phyloP scores from a whole-genome alignment of 1,140 invertebrate genomes.

The Ridgeia piscesae region DNA sequence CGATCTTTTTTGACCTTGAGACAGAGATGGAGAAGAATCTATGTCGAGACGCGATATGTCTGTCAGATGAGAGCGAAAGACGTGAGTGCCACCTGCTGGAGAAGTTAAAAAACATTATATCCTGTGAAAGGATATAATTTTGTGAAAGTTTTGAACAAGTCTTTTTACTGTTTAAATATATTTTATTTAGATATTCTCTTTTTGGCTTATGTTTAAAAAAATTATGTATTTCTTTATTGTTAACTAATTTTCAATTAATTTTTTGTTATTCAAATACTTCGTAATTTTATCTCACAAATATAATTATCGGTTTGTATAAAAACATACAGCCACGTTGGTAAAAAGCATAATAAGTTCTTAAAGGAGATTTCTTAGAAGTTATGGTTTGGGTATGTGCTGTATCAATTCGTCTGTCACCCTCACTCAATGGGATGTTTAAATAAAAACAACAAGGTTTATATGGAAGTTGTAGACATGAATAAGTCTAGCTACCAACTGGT shows the following conservation, averaged over 20 bases:
- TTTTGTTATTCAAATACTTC: no score
- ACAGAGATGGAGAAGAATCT: slow-evolving; percentile 77
- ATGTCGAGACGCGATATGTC: slow-evolving; percentile 62
- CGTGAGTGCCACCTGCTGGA: slow-evolving; percentile 48
- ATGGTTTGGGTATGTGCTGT: neutral
- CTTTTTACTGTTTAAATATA: neutral
- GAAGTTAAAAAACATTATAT: neutral
- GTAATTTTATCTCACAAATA: no score
- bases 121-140: neutral
- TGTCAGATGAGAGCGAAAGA: slow-evolving; percentile 59
- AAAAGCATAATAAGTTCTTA: no score
- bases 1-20: slow-evolving; percentile 86
- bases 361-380: neutral
- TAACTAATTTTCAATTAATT: no score
- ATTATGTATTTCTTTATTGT: no score
- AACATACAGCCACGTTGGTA: no score
- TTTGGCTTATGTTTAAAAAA: no score
- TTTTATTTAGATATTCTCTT: neutral
- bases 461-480: no score
- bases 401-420: neutral
- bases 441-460: no score
- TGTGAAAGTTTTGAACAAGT: neutral
- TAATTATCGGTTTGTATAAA: no score
- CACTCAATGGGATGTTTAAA: neutral
- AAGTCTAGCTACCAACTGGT: no score